Evolutionary conservation across 2,113 vertebrate species (phyloP), one percentile per base, ranked within the genome.

Genomic region (Synodontis membranacea): DNA sequence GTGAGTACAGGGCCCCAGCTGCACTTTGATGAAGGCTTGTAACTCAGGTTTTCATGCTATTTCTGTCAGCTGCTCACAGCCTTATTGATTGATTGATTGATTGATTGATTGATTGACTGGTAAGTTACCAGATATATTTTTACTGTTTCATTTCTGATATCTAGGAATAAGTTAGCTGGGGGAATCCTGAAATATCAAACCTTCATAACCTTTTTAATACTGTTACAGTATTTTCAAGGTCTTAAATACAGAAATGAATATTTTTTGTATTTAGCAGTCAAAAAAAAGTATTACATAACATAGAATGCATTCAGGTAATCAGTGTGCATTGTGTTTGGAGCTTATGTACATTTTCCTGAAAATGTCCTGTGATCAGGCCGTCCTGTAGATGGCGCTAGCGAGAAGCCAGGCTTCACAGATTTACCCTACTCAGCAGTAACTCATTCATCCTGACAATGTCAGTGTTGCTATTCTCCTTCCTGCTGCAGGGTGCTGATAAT

Each of bases 361-460:
- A 2, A 8, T n/a, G 46, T 21, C 5, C n/a, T 44, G 50, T n/a
- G 25, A 25, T 39, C 44, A 19, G 31, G 34, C 1, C 60, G 37
- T 54, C 83, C 92, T 92, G 83, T 46, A 75, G 25, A 79, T 80
- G 88, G 64, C 44, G 80, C 90, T 88, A 86, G 90, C 86, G 90
- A 86, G 42, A 80, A 90, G 89, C 87, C 54, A 84, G 64, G 88
- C 8, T 28, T 74, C 78, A 80, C 2, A n/a, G 42, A 82, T 84
- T 87, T 76, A 76, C 72, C 37, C 84, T 60, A 82, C 81, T 89
- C 87, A 90, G 86, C 84, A 86, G 81, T 52, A 58, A 68, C 84
- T 91, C 84, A 86, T 86, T 86, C 85, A 84, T 68, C 82, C 75
- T 66, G 84, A 89, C 89, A 79, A 85, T 85, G 88, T 86, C 86